These are phyloP conservation scores for Sebastiscus tertius DNA, from an alignment of 2,797 vertebrate species.

Conservation along the genomic window DNA sequence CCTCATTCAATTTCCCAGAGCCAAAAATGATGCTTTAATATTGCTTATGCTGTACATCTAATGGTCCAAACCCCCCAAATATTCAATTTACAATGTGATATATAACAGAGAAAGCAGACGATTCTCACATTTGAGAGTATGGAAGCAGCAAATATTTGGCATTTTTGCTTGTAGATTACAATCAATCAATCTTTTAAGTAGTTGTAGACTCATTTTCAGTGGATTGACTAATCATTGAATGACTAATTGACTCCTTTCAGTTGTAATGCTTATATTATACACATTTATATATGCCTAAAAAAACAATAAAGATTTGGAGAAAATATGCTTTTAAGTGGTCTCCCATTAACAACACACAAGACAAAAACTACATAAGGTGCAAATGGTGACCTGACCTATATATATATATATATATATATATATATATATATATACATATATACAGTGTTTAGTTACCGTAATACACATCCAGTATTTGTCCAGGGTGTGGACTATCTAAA, in stretches of 20 bases:
- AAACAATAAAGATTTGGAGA: background rate
- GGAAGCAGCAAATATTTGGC: background rate
- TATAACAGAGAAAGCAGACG: background rate
- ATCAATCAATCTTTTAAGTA: background rate
- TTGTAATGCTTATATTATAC: too few relatives aligned
- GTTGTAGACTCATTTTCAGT: too few relatives aligned
- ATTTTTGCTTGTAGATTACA: background rate
- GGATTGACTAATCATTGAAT: too few relatives aligned
- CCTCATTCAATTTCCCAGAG: too few relatives aligned
- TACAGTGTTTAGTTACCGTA: too few relatives aligned
- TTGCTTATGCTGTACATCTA: background rate
- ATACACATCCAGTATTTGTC: background rate
- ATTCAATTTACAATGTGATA: background rate
- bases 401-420: too few relatives aligned
- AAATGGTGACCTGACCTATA: background rate
- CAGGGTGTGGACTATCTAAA: background rate
- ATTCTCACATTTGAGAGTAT: background rate
- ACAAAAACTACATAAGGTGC: background rate
- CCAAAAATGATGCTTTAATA: background rate
- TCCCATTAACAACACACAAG: too few relatives aligned
- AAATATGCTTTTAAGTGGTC: background rate
- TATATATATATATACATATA: too few relatives aligned
- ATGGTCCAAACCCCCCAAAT: background rate
- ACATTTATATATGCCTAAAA: too few relatives aligned
- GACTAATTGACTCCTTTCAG: too few relatives aligned